Base-by-base conservation (phyloP, 2,888 invertebrate genomes). In the Hecatera dysodea region DNA sequence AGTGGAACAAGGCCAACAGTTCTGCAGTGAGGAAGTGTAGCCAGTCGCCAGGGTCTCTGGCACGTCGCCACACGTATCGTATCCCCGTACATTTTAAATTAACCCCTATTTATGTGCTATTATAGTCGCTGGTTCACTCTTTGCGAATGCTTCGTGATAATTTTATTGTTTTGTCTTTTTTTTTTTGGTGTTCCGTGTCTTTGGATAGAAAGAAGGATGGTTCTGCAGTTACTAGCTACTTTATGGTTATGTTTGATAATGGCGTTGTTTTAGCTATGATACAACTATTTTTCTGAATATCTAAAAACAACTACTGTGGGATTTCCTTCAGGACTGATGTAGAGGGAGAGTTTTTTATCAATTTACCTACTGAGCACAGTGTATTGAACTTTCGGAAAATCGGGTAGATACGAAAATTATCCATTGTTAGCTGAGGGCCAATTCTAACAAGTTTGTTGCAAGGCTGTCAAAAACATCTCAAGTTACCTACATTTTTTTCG, bases 21-120 rank as follows among this genome's bases (percentile, higher is more conserved):
- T 39, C 62, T 52, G 73, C 63, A 81, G 55, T 44, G 27, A 72
- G 82, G 75, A 70, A 78, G 48, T 65, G 55, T 53, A 62, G 59
- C 33, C 73, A 73, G 57, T 52, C 57, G 57, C 33, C 74, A 74
- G 74, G 67, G 79, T 66, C 53, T 15, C 67, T 82, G 80, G 79
- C 75, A 75, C 46, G 19, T 8, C 27, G 82, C 79, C 79, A 80
- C 62, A 78, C 22, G 73, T 67, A 36, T 70, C 3, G 19, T 39
- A 33, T 62, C 53, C 62, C 71, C 27, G 53, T 62, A 63, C 19
- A 46, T 70, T 65, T 63, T 50, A 59, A 59, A 70, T n/a, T 76
- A 75, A 65, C 33, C 57, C 36, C 42, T 66, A 65, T 78, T 80
- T 70, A 80, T 66, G 29, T 50, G 48, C 50, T 55, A 48, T 74